Conservation (phyloP, 2,113 vertebrate species). For the Candoia aspera region DNA sequence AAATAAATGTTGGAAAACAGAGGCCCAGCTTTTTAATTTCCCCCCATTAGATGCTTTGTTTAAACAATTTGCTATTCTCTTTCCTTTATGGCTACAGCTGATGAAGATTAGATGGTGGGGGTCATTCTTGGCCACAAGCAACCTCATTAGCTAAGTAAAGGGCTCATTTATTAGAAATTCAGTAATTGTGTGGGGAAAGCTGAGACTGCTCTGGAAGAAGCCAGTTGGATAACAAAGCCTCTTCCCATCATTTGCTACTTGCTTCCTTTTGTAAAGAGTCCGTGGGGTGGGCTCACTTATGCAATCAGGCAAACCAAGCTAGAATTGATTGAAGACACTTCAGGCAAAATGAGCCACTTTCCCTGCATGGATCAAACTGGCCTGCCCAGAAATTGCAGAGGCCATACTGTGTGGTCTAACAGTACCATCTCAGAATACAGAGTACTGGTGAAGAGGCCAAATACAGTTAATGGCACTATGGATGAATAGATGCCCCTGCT, state of each 20-base stretch:
- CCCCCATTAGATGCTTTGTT: constrained; percentile 9
- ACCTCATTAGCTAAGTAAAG: constrained; percentile 51
- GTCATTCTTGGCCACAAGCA: constrained; percentile 51
- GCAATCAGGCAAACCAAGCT: background rate
- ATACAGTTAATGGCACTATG: background rate
- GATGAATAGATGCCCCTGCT: background rate
- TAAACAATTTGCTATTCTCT: constrained; percentile 20
- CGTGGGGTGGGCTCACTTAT: constrained; percentile 4
- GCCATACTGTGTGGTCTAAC: background rate
- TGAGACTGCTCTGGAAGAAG: constrained; percentile 7
- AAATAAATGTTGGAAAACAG: background rate
- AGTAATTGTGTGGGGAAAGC: background rate
- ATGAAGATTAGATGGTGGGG: constrained; percentile 46
- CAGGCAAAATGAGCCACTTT: constrained; percentile 6
- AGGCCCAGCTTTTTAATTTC: constrained; percentile 13
- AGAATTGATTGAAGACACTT: background rate
- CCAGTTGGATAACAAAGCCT: constrained; percentile 20
- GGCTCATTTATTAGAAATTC: constrained; percentile 46
- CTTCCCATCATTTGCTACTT: constrained; percentile 28
- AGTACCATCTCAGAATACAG: background rate
- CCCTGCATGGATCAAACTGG: constrained; percentile 3
- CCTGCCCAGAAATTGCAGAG: background rate
- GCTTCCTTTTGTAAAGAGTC: constrained; percentile 34
- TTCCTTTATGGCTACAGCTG: constrained; percentile 30
- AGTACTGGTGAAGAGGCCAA: background rate